phyloP scores from a whole-genome alignment of 2,113 vertebrate species.

The Tetrax tetrax region DNA sequence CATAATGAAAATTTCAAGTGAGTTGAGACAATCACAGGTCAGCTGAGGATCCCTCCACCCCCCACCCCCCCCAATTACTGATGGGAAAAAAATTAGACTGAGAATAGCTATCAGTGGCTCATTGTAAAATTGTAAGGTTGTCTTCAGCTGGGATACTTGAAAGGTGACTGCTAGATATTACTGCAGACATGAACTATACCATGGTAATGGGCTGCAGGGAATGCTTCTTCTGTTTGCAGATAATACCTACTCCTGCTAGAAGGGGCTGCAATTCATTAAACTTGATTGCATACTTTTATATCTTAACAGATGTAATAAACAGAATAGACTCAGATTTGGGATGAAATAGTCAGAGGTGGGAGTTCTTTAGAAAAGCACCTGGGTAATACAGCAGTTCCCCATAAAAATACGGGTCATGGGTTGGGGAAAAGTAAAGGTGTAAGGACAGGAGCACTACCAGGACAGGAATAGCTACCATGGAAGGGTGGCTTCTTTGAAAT shows the following conservation, averaged over 20 bases:
- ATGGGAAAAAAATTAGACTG: background rate
- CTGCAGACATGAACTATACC: background rate
- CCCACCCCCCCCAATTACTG: background rate
- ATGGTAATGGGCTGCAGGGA: background rate
- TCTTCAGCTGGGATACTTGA: background rate
- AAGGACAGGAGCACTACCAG: background rate
- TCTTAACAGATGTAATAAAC: background rate
- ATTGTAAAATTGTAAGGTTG: background rate
- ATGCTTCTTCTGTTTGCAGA: background rate
- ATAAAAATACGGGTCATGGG: background rate
- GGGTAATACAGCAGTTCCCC: background rate
- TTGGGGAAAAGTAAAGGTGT: background rate
- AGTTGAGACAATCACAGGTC: background rate
- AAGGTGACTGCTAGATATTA: background rate
- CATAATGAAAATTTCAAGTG: background rate
- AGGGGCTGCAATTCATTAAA: background rate
- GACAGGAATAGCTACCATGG: background rate
- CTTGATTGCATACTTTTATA: background rate
- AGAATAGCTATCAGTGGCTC: background rate
- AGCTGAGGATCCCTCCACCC: background rate
- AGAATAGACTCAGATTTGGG: background rate
- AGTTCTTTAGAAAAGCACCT: background rate
- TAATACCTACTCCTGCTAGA: background rate
- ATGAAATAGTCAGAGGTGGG: background rate
- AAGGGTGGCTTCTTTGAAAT: background rate